Evolutionary conservation across 2,888 invertebrate species (phyloP).

Genomic region (Ennomos quercinarius): DNA sequence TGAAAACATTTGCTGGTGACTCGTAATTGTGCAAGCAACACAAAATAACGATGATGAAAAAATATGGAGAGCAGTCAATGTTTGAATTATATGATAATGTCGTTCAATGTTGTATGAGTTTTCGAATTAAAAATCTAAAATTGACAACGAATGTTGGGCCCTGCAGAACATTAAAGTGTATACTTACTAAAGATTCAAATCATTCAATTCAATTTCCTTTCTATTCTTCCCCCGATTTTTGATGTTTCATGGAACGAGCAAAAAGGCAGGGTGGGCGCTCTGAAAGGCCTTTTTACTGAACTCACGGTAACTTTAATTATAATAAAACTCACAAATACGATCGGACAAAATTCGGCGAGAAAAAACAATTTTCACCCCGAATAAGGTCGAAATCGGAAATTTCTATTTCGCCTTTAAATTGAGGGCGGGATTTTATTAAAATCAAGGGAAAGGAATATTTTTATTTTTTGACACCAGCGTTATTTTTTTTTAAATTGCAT

Average conservation of each 20-base stretch:
- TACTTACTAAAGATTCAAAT: slow-evolving; percentile 4
- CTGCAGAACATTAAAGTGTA: slow-evolving; percentile 1
- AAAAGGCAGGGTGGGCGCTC: neutral
- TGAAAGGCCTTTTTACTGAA: slow-evolving; percentile 11
- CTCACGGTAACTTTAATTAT: slow-evolving; percentile 35
- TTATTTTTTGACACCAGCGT: slow-evolving; percentile 38
- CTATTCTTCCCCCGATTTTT: neutral
- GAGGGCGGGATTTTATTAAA: slow-evolving; percentile 41
- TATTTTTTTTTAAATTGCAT: slow-evolving; percentile 39
- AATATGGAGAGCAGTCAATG: too few relatives aligned
- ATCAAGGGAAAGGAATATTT: slow-evolving; percentile 39
- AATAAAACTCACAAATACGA: slow-evolving; percentile 36
- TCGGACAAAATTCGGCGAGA: slow-evolving; percentile 23
- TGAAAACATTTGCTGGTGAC: slow-evolving; percentile 15
- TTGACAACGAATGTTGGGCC: too few relatives aligned
- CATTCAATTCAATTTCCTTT: slow-evolving; percentile 16
- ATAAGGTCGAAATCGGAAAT: slow-evolving; percentile 37
- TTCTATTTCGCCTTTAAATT: slow-evolving; percentile 44
- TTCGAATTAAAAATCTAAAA: too few relatives aligned
- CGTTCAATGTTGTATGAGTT: too few relatives aligned
- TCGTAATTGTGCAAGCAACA: neutral
- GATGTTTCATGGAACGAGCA: neutral
- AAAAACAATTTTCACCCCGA: slow-evolving; percentile 36
- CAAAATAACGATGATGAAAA: neutral
- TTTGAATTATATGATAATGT: too few relatives aligned